These are phyloP conservation scores for Menidia menidia DNA, from an alignment of 2,797 vertebrate genomes.

Conservation along the genomic window DNA sequence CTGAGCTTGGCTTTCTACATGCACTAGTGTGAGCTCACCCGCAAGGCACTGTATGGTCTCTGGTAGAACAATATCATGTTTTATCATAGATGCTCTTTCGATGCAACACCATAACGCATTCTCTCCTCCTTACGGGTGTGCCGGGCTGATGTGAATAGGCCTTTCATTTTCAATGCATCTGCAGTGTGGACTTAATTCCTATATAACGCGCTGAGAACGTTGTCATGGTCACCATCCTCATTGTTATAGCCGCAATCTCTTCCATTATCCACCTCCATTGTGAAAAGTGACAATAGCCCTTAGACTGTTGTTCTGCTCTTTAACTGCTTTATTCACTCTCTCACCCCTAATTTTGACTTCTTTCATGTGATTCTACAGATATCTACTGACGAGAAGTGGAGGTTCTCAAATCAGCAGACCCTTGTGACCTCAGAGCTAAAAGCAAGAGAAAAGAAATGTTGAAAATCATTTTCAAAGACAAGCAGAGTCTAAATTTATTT, in stretches of 20 bases:
- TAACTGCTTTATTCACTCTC: not conserved
- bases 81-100: not conserved
- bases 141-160: conserved; percentile 5
- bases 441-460: not conserved
- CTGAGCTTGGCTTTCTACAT: not conserved
- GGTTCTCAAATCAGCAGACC: conserved; percentile 1
- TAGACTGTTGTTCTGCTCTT: conserved; percentile 7
- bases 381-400: conserved; percentile 15
- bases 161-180: not conserved
- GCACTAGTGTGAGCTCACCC: not conserved
- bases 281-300: conserved; percentile 7
- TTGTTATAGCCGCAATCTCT: conserved; percentile 26
- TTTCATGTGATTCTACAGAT: not conserved
- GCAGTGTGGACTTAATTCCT: not conserved
- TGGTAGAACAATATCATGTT: not conserved
- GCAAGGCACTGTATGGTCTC: not conserved
- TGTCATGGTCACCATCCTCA: conserved; percentile 37
- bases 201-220: conserved; percentile 12
- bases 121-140: not conserved
- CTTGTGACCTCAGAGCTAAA: not conserved
- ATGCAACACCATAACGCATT: no score
- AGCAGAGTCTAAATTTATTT: not conserved
- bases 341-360: not conserved
- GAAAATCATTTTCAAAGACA: not conserved
- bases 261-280: conserved; percentile 23